phyloP scores from a whole-genome alignment of 2,113 vertebrate species.

The Myiagra hebetior region DNA sequence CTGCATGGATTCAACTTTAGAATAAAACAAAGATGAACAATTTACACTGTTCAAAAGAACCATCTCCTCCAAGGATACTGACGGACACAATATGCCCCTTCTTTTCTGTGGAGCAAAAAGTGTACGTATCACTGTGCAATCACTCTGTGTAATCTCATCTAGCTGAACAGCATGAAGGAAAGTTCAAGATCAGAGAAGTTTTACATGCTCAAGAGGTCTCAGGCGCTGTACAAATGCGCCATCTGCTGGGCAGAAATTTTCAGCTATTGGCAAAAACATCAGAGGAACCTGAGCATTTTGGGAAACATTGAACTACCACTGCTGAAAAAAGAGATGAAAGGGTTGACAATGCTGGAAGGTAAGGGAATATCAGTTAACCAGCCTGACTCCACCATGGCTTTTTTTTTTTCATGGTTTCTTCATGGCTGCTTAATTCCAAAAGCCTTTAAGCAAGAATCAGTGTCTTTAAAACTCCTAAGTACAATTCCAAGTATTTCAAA shows the following conservation, averaged over 20 bases:
- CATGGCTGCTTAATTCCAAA: not conserved
- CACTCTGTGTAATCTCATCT: not conserved
- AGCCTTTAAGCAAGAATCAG: not conserved
- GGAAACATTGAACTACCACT: not conserved
- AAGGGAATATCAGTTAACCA: not conserved
- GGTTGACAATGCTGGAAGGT: not conserved
- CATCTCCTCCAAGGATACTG: not conserved
- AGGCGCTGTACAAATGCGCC: not conserved
- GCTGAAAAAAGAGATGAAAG: not conserved
- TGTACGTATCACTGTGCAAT: not conserved
- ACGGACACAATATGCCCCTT: not conserved
- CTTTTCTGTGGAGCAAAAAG: not conserved
- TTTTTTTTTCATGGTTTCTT: not conserved
- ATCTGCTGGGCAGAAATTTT: slow-evolving; percentile 25
- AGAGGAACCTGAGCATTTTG: not conserved
- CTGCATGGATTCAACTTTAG: not conserved
- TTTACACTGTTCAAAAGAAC: not conserved
- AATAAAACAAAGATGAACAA: not conserved
- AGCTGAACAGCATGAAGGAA: not conserved
- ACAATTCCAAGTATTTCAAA: not conserved
- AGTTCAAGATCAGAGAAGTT: not conserved
- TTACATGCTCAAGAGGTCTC: not conserved
- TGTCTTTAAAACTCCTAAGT: not conserved
- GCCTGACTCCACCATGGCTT: not conserved
- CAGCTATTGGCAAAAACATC: not conserved